Conservation (phyloP, 2,113 vertebrate species). For the Cebidichthys violaceus region DNA sequence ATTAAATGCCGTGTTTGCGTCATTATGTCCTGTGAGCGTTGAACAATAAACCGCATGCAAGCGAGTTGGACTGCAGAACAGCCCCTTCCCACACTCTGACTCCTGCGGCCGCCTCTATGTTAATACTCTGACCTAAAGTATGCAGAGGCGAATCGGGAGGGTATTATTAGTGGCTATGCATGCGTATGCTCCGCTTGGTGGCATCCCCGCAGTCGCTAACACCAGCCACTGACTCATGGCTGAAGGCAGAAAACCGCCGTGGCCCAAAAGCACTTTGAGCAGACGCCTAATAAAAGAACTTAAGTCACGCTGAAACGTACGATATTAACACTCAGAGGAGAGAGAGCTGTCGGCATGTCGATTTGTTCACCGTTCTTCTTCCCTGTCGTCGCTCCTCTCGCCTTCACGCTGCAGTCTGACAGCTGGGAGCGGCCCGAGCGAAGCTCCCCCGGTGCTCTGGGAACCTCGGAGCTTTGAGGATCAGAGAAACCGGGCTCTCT, state of each 20-base stretch:
- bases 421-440: slow-evolving; percentile 49
- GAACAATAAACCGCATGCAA: slow-evolving; percentile 37
- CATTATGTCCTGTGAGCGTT: background rate
- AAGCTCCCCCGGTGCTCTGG: slow-evolving; percentile 29
- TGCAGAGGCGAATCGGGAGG: slow-evolving; percentile 47
- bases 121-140: slow-evolving; percentile 70
- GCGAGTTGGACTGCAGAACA: slow-evolving; percentile 40
- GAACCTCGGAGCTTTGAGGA: slow-evolving; percentile 59
- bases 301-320: slow-evolving; percentile 9
- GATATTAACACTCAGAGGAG: too few species aligned
- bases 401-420: slow-evolving; percentile 31
- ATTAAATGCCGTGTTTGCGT: background rate
- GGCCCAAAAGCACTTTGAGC: slow-evolving; percentile 44
- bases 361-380: background rate
- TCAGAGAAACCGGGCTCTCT: slow-evolving; percentile 52
- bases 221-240: slow-evolving; percentile 54
- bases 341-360: too few species aligned
- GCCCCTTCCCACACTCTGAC: slow-evolving; percentile 57
- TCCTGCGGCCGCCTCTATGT: slow-evolving; percentile 69
- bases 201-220: slow-evolving; percentile 58
- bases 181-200: slow-evolving; percentile 64
- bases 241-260: slow-evolving; percentile 48
- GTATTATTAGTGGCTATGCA: slow-evolving; percentile 73
- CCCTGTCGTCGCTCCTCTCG: background rate
- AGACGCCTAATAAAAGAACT: slow-evolving; percentile 57